Percentiles rank a stretch among this genome's conserved stretches.
Evolutionary conservation across 1,140 invertebrate genomes (phyloP).

Genomic region (Globodera ellingtonae): DNA sequence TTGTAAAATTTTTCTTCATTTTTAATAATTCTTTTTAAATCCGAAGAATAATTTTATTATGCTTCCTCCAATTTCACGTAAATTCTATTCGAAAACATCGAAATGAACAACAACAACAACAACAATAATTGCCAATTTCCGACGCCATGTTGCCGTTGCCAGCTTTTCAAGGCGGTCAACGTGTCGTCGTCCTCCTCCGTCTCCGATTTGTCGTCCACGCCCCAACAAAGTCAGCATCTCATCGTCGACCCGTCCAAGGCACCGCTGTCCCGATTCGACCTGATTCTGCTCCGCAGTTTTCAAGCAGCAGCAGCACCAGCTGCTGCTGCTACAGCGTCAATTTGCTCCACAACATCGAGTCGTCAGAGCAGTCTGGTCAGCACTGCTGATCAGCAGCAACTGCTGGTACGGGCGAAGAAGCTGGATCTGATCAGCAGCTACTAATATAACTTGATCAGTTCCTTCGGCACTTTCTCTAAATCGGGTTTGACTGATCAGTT

Average conservation of each 20-base stretch:
- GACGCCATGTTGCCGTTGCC: no score
- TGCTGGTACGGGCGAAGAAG: background rate
- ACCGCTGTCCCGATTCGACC: slow-evolving; percentile 26
- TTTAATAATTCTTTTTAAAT: no score
- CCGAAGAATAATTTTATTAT: no score
- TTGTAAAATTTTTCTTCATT: no score
- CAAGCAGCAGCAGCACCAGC: slow-evolving; percentile 18
- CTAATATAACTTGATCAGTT: background rate
- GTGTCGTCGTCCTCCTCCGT: background rate
- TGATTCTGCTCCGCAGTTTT: slow-evolving; percentile 33
- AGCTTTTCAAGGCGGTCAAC: no score
- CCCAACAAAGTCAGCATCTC: background rate
- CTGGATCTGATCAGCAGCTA: background rate
- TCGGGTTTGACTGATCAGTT: no score
- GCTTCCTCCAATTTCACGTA: no score
- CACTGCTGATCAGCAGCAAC: slow-evolving; percentile 6
- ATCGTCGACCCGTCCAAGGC: background rate
- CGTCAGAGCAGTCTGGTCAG: slow-evolving; percentile 16
- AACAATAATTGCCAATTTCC: no score
- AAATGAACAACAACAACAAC: no score
- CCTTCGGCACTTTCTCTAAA: background rate
- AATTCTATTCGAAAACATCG: no score
- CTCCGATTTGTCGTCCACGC: background rate
- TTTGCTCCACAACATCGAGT: slow-evolving; percentile 1
- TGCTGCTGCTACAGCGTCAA: background rate